These are phyloP conservation scores for Phengaris alcon DNA, from an alignment of 2,888 invertebrate genomes.

Conservation along the genomic window DNA sequence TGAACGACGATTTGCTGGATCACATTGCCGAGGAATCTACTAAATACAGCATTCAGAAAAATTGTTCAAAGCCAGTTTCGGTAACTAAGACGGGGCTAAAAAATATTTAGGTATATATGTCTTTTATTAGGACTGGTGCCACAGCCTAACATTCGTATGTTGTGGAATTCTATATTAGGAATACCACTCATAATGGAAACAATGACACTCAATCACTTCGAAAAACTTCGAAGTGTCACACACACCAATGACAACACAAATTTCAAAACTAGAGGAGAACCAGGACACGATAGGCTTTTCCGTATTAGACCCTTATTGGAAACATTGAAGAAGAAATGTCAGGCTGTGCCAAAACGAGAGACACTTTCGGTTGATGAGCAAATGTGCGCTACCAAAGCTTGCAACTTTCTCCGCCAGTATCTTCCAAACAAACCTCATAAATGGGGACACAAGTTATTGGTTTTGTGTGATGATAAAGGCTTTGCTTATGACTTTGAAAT, in stretches of 20 bases:
- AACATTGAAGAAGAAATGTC: conserved; percentile 35
- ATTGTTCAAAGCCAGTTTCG: conserved; percentile 32
- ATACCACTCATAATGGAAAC: conserved; percentile 35
- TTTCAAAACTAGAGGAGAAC: conserved; percentile 22
- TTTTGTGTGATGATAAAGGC: neutral
- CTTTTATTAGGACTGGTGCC: conserved; percentile 32
- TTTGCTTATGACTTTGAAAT: neutral
- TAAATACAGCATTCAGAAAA: conserved; percentile 33
- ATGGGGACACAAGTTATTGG: neutral
- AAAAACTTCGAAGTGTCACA: conserved; percentile 37
- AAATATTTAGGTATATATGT: conserved; percentile 34
- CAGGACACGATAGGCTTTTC: conserved; percentile 40
- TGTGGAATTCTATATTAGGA: conserved; percentile 37
- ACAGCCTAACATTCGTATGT: conserved; percentile 36
- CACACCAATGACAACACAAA: conserved; percentile 35
- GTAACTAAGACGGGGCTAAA: conserved; percentile 32
- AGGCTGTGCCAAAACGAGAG: conserved; percentile 44
- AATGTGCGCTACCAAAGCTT: conserved; percentile 47
- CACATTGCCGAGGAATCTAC: conserved; percentile 34
- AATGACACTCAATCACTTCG: conserved; percentile 35
- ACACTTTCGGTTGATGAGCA: conserved; percentile 46
- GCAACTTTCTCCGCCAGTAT: conserved; percentile 46
- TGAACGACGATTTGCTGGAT: conserved; percentile 33
- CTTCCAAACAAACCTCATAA: conserved; percentile 46
- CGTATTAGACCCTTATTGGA: conserved; percentile 43